phyloP scores from a whole-genome alignment of 1,140 invertebrate species.

The Camponotus floridanus region DNA sequence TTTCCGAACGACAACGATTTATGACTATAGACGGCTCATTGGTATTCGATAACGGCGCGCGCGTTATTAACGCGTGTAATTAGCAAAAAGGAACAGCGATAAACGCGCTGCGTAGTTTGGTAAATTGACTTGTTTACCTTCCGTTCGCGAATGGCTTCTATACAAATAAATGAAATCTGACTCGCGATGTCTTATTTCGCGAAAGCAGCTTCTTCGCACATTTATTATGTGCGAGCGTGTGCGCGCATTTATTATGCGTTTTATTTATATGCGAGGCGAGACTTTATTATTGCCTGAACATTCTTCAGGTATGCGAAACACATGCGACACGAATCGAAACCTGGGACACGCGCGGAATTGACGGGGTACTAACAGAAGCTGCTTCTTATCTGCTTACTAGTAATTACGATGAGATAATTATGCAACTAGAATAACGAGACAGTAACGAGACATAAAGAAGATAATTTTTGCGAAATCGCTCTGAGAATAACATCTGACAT shows the following conservation, averaged over 20 bases:
- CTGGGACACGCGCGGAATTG: not conserved
- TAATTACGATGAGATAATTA: not conserved
- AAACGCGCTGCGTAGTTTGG: not conserved
- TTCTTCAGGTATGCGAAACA: not conserved
- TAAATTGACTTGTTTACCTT: conserved; percentile 27
- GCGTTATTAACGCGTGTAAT: conserved; percentile 35
- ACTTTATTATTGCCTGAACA: conserved; percentile 33
- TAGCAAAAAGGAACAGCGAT: not conserved
- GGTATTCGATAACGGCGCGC: conserved; percentile 8
- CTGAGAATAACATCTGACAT: conserved; percentile 15
- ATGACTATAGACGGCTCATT: conserved; percentile 16
- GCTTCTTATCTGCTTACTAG: not conserved
- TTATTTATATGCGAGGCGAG: conserved; percentile 26
- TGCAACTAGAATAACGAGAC: not conserved
- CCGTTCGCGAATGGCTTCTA: not conserved
- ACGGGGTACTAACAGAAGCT: not conserved
- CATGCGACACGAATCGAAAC: not conserved
- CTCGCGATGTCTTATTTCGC: not conserved
- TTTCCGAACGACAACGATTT: conserved; percentile 27
- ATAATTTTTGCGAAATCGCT: conserved; percentile 20
- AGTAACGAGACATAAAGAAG: not conserved
- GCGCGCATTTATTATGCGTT: not conserved
- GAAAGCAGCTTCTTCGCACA: conserved; percentile 8
- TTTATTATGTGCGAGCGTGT: not conserved
- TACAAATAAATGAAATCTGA: conserved; percentile 2